Conservation (phyloP, 2,888 invertebrate genomes). For the Agrochola lychnidis region DNA sequence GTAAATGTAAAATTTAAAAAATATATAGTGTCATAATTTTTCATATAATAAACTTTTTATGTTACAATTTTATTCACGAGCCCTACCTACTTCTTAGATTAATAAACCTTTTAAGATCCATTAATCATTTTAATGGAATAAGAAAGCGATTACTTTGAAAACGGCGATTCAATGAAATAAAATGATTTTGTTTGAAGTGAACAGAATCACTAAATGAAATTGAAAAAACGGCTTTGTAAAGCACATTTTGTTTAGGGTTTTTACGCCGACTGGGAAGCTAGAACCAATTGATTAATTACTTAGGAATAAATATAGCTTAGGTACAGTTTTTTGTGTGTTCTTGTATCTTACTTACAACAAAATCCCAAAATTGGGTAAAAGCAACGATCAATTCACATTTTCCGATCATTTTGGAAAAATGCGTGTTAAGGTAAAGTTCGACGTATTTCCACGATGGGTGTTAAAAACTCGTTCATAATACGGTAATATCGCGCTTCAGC, state of each 20-base stretch:
- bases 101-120: not conserved
- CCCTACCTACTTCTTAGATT: not conserved
- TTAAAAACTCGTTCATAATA: conserved; percentile 19
- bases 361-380: not conserved
- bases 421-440: not conserved
- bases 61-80: not conserved
- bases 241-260: not conserved
- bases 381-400: not conserved
- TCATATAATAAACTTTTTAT: not conserved
- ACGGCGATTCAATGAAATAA: not conserved
- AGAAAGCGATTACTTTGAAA: not conserved
- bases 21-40: not conserved
- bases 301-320: not conserved
- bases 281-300: not conserved
- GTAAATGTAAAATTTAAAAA: not conserved
- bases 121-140: conserved; percentile 28
- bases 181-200: conserved; percentile 1
- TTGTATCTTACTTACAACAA: too few relatives aligned
- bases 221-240: conserved; percentile 20
- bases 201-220: conserved; percentile 50
- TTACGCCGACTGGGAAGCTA: not conserved
- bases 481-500: conserved; percentile 6
- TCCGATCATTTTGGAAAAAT: not conserved
- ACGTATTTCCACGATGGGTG: not conserved
- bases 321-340: not conserved